Percentiles rank a stretch among this genome's conserved stretches.
phyloP scores from a whole-genome alignment of 2,888 invertebrate genomes.

The Drosophila parthenogenetica region DNA sequence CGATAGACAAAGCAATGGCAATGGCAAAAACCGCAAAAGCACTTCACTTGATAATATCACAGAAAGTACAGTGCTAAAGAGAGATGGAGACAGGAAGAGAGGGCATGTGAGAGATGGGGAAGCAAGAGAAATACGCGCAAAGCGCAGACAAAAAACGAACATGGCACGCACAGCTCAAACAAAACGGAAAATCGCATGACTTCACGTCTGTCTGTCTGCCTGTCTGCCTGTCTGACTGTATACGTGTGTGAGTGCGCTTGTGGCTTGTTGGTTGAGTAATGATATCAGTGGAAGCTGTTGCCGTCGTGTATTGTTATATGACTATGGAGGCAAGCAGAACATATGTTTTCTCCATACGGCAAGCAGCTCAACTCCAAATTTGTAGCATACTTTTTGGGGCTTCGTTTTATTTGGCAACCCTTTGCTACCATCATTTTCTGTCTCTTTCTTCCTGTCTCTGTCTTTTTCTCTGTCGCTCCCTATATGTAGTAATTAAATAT shows the following conservation, averaged over 20 bases:
- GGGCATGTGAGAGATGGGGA: background rate
- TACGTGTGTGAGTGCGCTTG: conserved; percentile 42
- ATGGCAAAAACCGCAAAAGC: conserved; percentile 71
- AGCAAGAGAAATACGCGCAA: conserved; percentile 31
- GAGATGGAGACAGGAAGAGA: conserved; percentile 2
- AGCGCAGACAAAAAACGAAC: conserved; percentile 58
- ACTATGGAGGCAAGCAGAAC: conserved; percentile 53
- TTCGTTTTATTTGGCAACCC: conserved; percentile 32
- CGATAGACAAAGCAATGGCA: conserved; percentile 66
- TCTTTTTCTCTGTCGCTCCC: background rate
- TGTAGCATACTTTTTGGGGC: conserved; percentile 58
- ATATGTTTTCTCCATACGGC: conserved; percentile 67
- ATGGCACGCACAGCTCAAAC: conserved; percentile 48
- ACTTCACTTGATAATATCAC: conserved; percentile 79
- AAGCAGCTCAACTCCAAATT: conserved; percentile 37
- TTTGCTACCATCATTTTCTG: conserved; percentile 15
- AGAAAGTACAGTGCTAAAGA: conserved; percentile 12
- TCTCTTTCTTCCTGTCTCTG: background rate
- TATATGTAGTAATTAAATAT: conserved; percentile 69
- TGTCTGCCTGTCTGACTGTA: conserved; percentile 8
- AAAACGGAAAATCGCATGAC: conserved; percentile 53
- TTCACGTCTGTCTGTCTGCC: conserved; percentile 13
- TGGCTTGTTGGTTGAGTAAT: conserved; percentile 70
- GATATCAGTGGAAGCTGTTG: conserved; percentile 75
- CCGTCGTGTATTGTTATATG: conserved; percentile 48